Percentiles rank a stretch among this genome's conserved stretches.
Evolutionary conservation across 2,888 invertebrate genomes (phyloP).

Genomic region (Xiphydria camelus): DNA sequence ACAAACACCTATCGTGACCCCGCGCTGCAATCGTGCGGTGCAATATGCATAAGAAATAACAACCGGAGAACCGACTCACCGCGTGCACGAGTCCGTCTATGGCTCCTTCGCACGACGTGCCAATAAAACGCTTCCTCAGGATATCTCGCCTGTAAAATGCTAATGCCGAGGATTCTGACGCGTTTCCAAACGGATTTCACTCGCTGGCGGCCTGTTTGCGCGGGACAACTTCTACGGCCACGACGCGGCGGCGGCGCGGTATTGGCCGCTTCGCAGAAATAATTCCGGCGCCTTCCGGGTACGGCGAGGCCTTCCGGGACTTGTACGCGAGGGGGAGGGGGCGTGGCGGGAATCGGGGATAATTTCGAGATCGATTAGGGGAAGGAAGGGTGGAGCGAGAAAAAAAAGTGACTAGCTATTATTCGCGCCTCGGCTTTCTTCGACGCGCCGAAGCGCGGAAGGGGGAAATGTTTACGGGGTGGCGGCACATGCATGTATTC

Average conservation of each 20-base stretch:
- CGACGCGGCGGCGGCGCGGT: too few relatives aligned
- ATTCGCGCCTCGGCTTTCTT: not conserved
- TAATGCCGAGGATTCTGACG: constrained; percentile 46
- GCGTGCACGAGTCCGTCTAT: constrained; percentile 31
- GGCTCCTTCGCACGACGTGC: constrained; percentile 53
- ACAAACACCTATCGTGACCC: too few relatives aligned
- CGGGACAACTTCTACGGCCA: too few relatives aligned
- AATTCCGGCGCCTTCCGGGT: constrained; percentile 27
- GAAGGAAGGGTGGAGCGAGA: not conserved
- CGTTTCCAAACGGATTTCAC: constrained; percentile 46
- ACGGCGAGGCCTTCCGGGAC: too few relatives aligned
- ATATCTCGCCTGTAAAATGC: constrained; percentile 49
- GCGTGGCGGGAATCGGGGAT: not conserved
- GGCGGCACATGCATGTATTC: too few relatives aligned
- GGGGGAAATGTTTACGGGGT: too few relatives aligned
- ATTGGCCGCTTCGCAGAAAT: constrained; percentile 37
- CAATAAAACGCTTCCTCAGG: constrained; percentile 51
- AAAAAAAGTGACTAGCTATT: not conserved
- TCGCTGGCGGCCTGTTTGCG: constrained; percentile 16
- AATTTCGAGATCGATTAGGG: not conserved
- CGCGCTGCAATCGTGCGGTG: constrained; percentile 17
- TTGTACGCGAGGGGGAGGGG: too few relatives aligned
- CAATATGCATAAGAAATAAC: constrained; percentile 38
- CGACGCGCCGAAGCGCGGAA: not conserved
- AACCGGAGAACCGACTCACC: constrained; percentile 28